Evolutionary conservation across 2,113 vertebrate genomes (phyloP).

Genomic region (Plecturocebus donacophilus): DNA sequence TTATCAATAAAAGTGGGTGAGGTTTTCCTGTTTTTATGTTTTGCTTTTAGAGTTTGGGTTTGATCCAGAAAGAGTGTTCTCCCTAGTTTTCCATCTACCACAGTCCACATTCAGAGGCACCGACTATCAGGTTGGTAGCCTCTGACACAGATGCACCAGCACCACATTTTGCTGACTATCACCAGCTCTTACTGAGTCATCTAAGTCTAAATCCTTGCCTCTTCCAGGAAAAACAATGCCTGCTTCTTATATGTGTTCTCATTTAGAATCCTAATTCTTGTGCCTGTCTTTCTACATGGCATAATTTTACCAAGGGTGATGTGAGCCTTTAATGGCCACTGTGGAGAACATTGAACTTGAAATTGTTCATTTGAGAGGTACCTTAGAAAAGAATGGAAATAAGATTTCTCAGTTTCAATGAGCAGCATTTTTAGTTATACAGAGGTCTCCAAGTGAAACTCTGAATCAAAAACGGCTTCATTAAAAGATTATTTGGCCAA

Average conservation of each 20-base stretch:
- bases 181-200: background rate
- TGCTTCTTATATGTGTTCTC: background rate
- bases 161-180: background rate
- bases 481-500: background rate
- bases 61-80: background rate
- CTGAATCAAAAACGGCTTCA: background rate
- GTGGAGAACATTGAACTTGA: background rate
- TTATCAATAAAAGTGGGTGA: background rate
- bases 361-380: background rate
- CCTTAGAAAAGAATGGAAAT: background rate
- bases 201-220: background rate
- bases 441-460: background rate
- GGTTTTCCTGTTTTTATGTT: background rate
- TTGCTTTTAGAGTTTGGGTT: background rate
- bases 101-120: background rate
- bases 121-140: background rate
- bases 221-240: background rate
- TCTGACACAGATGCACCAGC: background rate
- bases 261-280: background rate
- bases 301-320: background rate
- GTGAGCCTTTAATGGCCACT: background rate
- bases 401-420: background rate
- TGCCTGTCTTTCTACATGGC: background rate
- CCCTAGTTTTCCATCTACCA: background rate
- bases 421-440: background rate